Evolutionary conservation across 23 tunicate species (phyloP), one percentile per base, ranked within the genome.

Genomic region (Clavelina lepadiformis): DNA sequence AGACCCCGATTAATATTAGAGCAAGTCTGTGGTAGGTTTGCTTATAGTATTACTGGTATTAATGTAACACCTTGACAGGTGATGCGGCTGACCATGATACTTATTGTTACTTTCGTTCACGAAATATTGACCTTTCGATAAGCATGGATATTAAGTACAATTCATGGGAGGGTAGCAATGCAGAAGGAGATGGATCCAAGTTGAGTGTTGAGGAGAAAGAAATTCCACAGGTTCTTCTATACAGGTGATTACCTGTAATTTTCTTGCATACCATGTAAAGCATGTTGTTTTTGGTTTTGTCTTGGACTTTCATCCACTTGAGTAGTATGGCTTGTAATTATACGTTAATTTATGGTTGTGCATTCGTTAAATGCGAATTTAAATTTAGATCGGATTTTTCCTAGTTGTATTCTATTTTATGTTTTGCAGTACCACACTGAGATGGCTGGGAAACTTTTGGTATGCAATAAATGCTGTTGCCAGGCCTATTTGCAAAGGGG

Each of bases 391-490:
- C n/a, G n/a, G n/a, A n/a, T n/a, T n/a, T n/a, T n/a, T n/a, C n/a
- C n/a, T n/a, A n/a, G n/a, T n/a, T n/a, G n/a, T n/a, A 31, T 19
- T 46, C 8, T 11, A 41, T 11, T 58, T 63, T 4, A 15, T 45
- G 46, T 66, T 7, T 66, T 46, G 0, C 83, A 81, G 91, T 68
- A 71, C 98, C 20, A 83, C 92, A 3, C 36, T 91, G 61, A 60
- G 92, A 23, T 91, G 98, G 98, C 68, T 91, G 3, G 52, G 81
- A 25, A 77, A 82, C 73, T 91, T 91, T 56, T 59, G 58, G 60
- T 46, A 65, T 67, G 91, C 98, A 2, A 71, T 91, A 51, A 91
- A 82, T 68, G 98, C 82, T 1, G 92, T 91, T 2, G 75, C 87
- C 0, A 32, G 98, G 30, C 98, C 98, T 27, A 74, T 91, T 22